Base-by-base conservation (phyloP, 2,113 vertebrate species). In the Oryzias woworae region DNA sequence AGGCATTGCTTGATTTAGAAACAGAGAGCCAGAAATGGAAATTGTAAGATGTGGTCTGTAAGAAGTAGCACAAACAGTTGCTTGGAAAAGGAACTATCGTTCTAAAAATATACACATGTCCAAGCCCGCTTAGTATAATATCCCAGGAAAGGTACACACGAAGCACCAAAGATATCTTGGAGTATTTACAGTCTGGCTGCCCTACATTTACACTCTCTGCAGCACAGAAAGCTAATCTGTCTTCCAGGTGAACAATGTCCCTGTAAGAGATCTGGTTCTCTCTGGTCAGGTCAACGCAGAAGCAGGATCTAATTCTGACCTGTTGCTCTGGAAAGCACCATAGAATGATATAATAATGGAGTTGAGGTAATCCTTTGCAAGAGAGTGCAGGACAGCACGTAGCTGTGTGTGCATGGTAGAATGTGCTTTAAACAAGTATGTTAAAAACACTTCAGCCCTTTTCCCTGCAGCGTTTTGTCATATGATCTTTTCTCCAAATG, bases 41-140 rank as follows among this genome's bases (percentile, higher is more conserved):
- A 82, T 23, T 71, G 69, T 66, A 5, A 42, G 58, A 62, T 81
- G 26, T 5, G 7, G 49, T 53, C 44, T 26, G 64, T 80, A 74
- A 49, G 51, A 78, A 84, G 87, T 84, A 87, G 80, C 80, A 31
- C 54, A 42, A 58, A 55, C 41, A 63, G 67, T 69, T 41, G 18
- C 71, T 85, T 84, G 42, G 79, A 85, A 84, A 87, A 85, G 80
- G 51, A 75, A 78, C 71, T 5, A 8, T 51, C 22, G 13, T 26
- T 76, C 75, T 61, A 62, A 66, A 81, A 88, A 88, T 90, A 90
- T 80, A 77, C 58, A 77, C 58, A 4, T 66, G 73, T 81, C 77
- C 73, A 70, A 51, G 26, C 20, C 18, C 4, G 17, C 31, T 62
- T n/a, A 31, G 58, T 20, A 46, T 70, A 77, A 71, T 60, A 60